Evolutionary conservation across 2,888 invertebrate genomes (phyloP), one percentile per base, ranked within the genome.

Genomic region (Hypsopygia costalis): DNA sequence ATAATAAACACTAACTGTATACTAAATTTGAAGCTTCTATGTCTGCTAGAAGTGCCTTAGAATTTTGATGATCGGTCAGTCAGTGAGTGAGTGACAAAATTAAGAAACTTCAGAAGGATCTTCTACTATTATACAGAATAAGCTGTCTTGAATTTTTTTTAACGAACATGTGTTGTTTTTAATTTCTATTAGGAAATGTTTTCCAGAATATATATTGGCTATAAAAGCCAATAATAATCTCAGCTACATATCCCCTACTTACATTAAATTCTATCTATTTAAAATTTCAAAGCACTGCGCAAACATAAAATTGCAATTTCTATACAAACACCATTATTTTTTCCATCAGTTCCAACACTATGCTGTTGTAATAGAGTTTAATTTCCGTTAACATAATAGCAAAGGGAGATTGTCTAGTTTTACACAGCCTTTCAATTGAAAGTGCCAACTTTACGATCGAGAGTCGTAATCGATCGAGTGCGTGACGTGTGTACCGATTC

Each of bases 371-470:
- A 31, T 31, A 31, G 10, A 12, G 11, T 31, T 8, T 1, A 31
- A 4, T 11, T 11, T 31, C 6, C 36, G 11, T 28, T 9, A 29
- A 28, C 4, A 29, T 29, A 29, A 10, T 29, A n/a, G n/a, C 6
- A 36, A 12, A 27, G 11, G 3, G 9, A 10, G 8, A 10, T 28
- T 20, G 4, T 20, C 21, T 31, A 37, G 48, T 41, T 55, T 60
- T 58, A 64, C 58, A 61, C 58, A 55, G 55, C 54, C 54, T 49
- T 54, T 58, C 61, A 64, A 67, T 63, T 55, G 61, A 57, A 57
- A 60, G 63, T 62, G 69, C 60, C 66, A 61, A 65, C 55, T 75
- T 75, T 74, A 76, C 69, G 74, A 74, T 65, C 61, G 43, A 49
- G 53, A 49, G 51, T 46, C 61, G 63, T 65, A 69, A 75, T 76